Percentiles rank a stretch among this genome's conserved stretches.
phyloP scores from a whole-genome alignment of 1,140 invertebrate species.

The Dreissena rostriformis region DNA sequence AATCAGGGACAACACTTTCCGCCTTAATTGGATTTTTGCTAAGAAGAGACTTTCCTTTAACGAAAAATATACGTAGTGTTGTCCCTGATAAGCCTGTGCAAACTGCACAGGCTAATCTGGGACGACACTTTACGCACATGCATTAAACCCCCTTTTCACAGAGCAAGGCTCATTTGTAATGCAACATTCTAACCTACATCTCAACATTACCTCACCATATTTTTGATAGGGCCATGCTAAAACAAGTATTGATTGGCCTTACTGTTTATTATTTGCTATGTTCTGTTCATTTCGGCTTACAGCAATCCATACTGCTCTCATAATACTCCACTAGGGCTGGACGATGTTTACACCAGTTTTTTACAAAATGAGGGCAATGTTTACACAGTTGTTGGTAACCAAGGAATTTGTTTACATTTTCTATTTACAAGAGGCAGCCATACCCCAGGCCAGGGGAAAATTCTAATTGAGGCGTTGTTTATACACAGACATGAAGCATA shows the following conservation, averaged over 20 bases:
- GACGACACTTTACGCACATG: too few species aligned
- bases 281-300: slow-evolving; percentile 56
- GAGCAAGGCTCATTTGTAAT: too few species aligned
- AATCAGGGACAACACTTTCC: too few species aligned
- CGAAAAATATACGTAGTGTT: too few species aligned
- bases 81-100: too few species aligned
- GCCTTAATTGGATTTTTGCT: too few species aligned
- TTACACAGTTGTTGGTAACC: slow-evolving; percentile 65
- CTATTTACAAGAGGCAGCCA: slow-evolving; percentile 62
- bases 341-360: slow-evolving; percentile 65
- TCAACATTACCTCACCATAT: too few species aligned
- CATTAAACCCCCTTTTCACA: too few species aligned
- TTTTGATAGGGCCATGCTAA: too few species aligned
- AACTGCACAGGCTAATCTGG: too few species aligned
- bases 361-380: slow-evolving; percentile 55
- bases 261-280: slow-evolving; percentile 50
- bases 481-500: slow-evolving; percentile 46
- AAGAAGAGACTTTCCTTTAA: too few species aligned
- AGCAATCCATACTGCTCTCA: slow-evolving; percentile 45
- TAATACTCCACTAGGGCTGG: slow-evolving; percentile 49
- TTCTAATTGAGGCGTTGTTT: slow-evolving; percentile 53
- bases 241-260: slow-evolving; percentile 36
- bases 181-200: too few species aligned
- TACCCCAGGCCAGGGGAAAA: slow-evolving; percentile 36
- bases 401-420: slow-evolving; percentile 64